These are phyloP conservation scores for Galeruca laticollis DNA, from an alignment of 2,888 invertebrate genomes.

Conservation along the genomic window DNA sequence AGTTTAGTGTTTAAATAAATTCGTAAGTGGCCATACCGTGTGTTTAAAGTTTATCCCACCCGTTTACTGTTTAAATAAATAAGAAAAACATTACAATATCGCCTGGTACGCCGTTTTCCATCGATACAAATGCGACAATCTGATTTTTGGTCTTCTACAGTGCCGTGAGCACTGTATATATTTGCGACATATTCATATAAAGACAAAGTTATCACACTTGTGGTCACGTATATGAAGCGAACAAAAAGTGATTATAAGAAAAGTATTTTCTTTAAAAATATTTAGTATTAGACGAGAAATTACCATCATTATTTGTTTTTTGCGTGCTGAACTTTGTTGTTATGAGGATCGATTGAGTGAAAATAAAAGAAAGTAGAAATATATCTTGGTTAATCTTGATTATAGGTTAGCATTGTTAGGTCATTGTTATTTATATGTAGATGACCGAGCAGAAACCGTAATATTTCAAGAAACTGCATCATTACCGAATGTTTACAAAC, in stretches of 20 bases:
- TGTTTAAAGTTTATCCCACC: too few relatives aligned
- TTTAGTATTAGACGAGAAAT: slow-evolving; percentile 17
- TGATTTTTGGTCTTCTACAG: too few relatives aligned
- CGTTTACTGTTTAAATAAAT: too few relatives aligned
- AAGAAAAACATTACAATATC: too few relatives aligned
- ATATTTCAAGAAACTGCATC: background rate
- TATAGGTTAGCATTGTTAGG: background rate
- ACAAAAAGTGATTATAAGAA: background rate
- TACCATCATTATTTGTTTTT: slow-evolving; percentile 29
- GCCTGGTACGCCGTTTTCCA: too few relatives aligned
- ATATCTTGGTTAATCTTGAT: background rate
- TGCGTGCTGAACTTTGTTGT: slow-evolving; percentile 29
- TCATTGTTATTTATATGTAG: background rate
- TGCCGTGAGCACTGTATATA: too few relatives aligned
- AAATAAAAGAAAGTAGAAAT: background rate
- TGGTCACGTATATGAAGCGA: background rate
- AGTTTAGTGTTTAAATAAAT: too few relatives aligned
- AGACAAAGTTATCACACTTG: background rate
- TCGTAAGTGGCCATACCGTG: too few relatives aligned
- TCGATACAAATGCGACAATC: too few relatives aligned
- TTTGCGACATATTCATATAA: background rate
- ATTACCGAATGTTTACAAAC: too few relatives aligned
- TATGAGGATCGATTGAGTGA: slow-evolving; percentile 18
- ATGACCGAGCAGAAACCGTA: background rate
- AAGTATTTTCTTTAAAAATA: slow-evolving; percentile 6